Base-by-base conservation (phyloP, 2,888 invertebrate genomes). In the Eupsilia transversa region DNA sequence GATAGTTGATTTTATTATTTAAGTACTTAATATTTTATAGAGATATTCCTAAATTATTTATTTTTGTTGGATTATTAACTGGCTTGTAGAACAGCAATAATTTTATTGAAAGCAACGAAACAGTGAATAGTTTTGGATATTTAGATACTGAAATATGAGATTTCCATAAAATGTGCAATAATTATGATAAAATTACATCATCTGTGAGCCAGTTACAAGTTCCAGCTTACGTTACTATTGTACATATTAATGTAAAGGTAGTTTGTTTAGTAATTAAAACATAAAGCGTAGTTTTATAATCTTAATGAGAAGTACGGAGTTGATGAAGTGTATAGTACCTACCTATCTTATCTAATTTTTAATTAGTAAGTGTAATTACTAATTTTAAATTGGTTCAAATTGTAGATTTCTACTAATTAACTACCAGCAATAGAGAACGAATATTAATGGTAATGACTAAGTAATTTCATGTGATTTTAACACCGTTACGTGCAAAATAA, bases 11-110 rank as follows among this genome's bases (percentile, higher is more conserved):
- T 94, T 93, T 95, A 93, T 93, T 95, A 93, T 93, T 93, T 95
- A 94, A 95, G 96, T 96, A 96, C 95, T 95, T 96, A 95, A 95
- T 94, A 92, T 93, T 93, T 92, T 93, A 93, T 93, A 95, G 92
- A 94, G 91, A 93, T 95, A 94, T 94, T 92, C 90, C 90, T 96
- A 95, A 96, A 96, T 96, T 96, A 96, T 96, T 96, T 96, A 96
- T 96, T 96, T 86, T 88, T 80, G 84, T 87, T 88, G 89, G 87
- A 84, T 79, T 72, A 56, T 72, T 87, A 89, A 90, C 91, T 94
- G 92, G 88, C 84, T 81, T 75, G 78, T 81, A 61, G 84, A 69
- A 79, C 77, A 71, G 61, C 80, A 80, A 68, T 79, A 71, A 75
- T 83, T 81, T 83, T 79, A 88, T 82, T 67, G 63, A 74, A 72